These are phyloP conservation scores for Otolemur garnettii DNA, from an alignment of 2,113 vertebrate genomes.

Conservation along the genomic window DNA sequence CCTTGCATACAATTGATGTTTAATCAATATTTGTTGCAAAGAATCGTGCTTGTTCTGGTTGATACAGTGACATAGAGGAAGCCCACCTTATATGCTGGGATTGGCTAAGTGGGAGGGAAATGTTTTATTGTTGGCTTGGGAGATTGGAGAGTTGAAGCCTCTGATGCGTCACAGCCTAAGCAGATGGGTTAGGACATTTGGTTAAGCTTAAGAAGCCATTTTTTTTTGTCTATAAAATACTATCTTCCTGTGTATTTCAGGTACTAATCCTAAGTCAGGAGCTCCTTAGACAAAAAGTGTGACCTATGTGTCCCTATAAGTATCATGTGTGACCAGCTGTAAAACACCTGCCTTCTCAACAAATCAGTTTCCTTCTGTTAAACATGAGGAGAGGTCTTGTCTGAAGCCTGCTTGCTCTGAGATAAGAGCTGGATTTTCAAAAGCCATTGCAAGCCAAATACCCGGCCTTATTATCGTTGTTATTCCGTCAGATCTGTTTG, in stretches of 20 bases:
- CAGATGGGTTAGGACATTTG: not conserved
- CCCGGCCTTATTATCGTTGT: not conserved
- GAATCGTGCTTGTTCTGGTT: not conserved
- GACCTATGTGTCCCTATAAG: not conserved
- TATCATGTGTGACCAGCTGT: not conserved
- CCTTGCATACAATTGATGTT: not conserved
- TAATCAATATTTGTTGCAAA: not conserved
- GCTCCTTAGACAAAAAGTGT: not conserved
- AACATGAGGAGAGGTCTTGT: not conserved
- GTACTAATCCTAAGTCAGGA: not conserved
- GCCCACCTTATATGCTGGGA: not conserved
- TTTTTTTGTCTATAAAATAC: not conserved
- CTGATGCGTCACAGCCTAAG: no score
- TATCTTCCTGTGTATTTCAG: not conserved
- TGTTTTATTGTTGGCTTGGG: not conserved
- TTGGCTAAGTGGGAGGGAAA: not conserved
- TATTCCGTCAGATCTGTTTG: not conserved
- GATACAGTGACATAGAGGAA: not conserved
- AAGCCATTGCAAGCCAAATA: not conserved
- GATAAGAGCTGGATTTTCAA: not conserved
- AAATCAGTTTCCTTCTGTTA: not conserved
- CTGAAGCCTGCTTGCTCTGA: not conserved
- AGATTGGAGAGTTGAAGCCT: not conserved
- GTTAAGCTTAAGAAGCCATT: not conserved
- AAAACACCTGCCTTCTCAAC: not conserved